A percentile compares a stretch with the other conserved stretches of the same genome.
Conservation (phyloP, 2,113 vertebrate species). For the Etia nguti region DNA sequence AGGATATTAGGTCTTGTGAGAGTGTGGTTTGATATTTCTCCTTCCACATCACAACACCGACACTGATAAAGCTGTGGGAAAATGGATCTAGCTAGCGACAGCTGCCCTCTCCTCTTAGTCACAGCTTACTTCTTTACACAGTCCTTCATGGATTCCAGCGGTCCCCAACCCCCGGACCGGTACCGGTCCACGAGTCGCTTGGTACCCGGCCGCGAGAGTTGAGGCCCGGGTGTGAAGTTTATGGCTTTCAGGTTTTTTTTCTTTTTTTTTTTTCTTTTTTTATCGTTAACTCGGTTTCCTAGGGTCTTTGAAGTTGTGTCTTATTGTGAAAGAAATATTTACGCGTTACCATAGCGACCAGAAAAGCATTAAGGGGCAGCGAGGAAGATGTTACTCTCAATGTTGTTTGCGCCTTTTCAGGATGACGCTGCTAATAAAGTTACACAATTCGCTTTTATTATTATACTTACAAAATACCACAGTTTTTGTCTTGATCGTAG, state of each 20-base stretch:
- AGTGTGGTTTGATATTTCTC: background rate
- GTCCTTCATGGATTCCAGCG: background rate
- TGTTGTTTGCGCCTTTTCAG: background rate
- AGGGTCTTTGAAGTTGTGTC: background rate
- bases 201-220: background rate
- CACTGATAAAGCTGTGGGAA: background rate
- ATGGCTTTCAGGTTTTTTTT: background rate
- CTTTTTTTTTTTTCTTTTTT: no score
- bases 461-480: background rate
- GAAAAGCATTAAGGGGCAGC: background rate
- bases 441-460: background rate
- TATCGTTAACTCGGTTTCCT: background rate
- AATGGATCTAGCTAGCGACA: background rate
- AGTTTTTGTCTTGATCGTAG: background rate
- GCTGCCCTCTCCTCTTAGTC: background rate
- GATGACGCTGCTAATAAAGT: background rate
- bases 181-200: no score
- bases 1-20: slow-evolving; percentile 2
- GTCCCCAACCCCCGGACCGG: background rate
- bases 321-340: background rate
- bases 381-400: background rate
- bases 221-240: background rate
- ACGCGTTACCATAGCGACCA: background rate
- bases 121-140: background rate
- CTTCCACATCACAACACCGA: background rate